phyloP scores from a whole-genome alignment of 1,140 invertebrate genomes.

The Drosophila miranda region DNA sequence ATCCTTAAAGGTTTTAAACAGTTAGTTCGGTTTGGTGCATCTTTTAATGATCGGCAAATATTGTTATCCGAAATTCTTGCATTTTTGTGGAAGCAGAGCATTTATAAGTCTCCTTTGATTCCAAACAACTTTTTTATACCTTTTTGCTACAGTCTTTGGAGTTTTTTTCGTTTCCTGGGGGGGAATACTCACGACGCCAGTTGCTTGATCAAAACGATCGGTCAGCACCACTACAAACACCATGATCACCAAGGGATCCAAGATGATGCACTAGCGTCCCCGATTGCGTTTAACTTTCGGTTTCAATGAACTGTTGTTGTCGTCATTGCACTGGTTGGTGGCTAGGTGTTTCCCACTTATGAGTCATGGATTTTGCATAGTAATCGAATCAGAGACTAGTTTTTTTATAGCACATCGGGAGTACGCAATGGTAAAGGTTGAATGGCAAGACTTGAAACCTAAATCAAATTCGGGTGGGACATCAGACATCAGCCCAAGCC shows the following conservation, averaged over 20 bases:
- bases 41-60: too few relatives aligned
- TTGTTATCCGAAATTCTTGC: too few relatives aligned
- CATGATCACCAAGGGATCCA: conserved; percentile 5
- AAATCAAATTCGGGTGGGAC: conserved; percentile 20
- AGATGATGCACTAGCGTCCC: conserved; percentile 51
- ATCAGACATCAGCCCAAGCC: conserved; percentile 44
- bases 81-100: too few relatives aligned
- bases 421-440: conserved; percentile 20
- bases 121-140: too few relatives aligned
- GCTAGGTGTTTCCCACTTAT: conserved; percentile 63
- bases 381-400: conserved; percentile 33
- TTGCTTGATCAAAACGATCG: conserved; percentile 47
- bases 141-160: conserved; percentile 22
- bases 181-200: conserved; percentile 16
- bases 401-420: conserved; percentile 22
- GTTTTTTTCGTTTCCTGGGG: conserved; percentile 8
- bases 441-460: conserved; percentile 28
- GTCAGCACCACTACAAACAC: conserved; percentile 29
- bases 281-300: conserved; percentile 65
- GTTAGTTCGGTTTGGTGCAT: too few relatives aligned
- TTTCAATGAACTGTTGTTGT: conserved; percentile 62
- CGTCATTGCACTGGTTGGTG: too few relatives aligned
- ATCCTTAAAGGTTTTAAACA: background rate
- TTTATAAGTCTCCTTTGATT: too few relatives aligned
- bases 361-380: conserved; percentile 65